Evolutionary conservation across 2,888 invertebrate species (phyloP).

Genomic region (Fissipunctia ypsillon): DNA sequence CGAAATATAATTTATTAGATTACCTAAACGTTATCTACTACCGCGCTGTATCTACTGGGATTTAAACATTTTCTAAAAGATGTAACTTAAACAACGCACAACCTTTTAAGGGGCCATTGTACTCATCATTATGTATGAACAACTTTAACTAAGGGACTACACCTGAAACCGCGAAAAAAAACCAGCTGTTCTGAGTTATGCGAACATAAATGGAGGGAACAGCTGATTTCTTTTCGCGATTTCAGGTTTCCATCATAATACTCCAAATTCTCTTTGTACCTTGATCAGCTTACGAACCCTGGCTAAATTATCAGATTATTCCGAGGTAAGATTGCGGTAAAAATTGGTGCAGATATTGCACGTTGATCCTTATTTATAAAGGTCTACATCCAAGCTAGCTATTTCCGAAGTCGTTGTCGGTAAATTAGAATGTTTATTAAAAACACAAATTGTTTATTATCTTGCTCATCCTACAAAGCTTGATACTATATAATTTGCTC

Average conservation of each 20-base stretch:
- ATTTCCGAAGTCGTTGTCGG: background rate
- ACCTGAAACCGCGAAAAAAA: no score
- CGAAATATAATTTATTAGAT: constrained; percentile 23
- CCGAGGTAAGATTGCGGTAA: constrained; percentile 22
- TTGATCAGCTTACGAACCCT: background rate
- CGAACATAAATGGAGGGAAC: no score
- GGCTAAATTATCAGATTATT: constrained; percentile 10
- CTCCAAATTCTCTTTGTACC: background rate
- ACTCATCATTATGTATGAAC: no score
- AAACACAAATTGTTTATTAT: constrained; percentile 17
- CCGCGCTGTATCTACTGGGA: background rate
- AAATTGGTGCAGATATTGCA: constrained; percentile 25
- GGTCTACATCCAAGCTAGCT: constrained; percentile 11
- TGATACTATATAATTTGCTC: background rate
- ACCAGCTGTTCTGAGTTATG: no score
- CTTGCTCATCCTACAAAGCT: background rate
- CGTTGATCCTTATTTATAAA: constrained; percentile 41
- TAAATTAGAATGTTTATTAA: constrained; percentile 29
- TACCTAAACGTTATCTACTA: background rate
- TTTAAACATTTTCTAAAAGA: no score
- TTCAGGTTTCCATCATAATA: no score
- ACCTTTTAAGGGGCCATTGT: no score
- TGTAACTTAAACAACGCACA: no score
- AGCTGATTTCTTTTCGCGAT: no score
- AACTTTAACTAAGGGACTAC: no score